Percentiles rank a stretch among this genome's conserved stretches.
Conservation (phyloP, 2,888 invertebrate genomes). For the Dryobota labecula region DNA sequence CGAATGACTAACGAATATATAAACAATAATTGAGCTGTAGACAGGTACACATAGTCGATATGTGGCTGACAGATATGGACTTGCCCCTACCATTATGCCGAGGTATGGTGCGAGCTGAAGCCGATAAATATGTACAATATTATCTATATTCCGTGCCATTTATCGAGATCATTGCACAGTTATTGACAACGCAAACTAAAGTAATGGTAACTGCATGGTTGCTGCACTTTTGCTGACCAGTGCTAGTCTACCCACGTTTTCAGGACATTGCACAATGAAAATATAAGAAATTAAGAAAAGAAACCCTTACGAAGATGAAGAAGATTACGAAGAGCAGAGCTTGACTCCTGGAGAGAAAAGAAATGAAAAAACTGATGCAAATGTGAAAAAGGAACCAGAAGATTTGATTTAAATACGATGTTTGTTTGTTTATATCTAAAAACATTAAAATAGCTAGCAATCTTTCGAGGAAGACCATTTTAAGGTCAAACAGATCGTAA, state of each 20-base stretch:
- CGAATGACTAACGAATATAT: slow-evolving; percentile 81
- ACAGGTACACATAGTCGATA: slow-evolving; percentile 46
- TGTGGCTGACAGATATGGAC: slow-evolving; percentile 61
- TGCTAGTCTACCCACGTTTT: neutral
- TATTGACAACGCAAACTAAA: slow-evolving; percentile 12
- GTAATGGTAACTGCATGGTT: neutral
- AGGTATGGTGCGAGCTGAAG: slow-evolving; percentile 19
- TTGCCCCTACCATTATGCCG: slow-evolving; percentile 55
- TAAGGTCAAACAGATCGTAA: slow-evolving; percentile 34
- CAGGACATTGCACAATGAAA: neutral
- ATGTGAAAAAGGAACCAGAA: neutral
- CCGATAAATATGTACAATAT: slow-evolving; percentile 31
- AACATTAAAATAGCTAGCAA: slow-evolving; percentile 2
- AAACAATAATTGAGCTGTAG: slow-evolving; percentile 74
- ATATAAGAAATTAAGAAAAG: neutral
- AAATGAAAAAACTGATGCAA: neutral
- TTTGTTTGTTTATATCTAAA: neutral
- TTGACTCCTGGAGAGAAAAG: neutral
- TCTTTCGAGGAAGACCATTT: slow-evolving; percentile 16
- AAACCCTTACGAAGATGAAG: too few species aligned
- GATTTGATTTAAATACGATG: neutral
- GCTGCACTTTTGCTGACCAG: neutral
- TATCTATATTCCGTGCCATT: slow-evolving; percentile 24
- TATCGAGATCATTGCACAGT: slow-evolving; percentile 18
- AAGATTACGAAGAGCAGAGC: neutral